Evolutionary conservation across 2,888 invertebrate species (phyloP).

Genomic region (Epistrophella euchroma): DNA sequence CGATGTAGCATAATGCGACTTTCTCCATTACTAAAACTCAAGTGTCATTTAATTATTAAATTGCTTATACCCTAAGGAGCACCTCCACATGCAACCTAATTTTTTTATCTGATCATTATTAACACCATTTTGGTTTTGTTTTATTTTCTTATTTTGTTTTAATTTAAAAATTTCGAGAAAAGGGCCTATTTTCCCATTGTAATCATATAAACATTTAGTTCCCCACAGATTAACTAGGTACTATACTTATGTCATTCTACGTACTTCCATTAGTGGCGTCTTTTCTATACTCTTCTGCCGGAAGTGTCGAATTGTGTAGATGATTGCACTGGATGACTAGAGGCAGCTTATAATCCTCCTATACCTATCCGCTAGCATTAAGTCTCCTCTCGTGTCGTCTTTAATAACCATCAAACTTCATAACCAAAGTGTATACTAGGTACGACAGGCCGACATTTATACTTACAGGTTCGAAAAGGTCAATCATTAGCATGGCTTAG

Average conservation of each 20-base stretch:
- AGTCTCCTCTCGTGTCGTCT: slow-evolving; percentile 36
- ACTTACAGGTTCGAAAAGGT: slow-evolving; percentile 53
- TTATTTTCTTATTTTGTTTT: neutral
- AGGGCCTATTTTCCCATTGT: slow-evolving; percentile 20
- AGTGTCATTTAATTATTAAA: no score
- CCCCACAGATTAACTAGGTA: neutral
- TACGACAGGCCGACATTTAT: slow-evolving; percentile 9
- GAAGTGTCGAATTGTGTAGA: slow-evolving; percentile 73
- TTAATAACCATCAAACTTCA: slow-evolving; percentile 61
- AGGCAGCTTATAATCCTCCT: slow-evolving; percentile 56
- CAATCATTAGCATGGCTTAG: slow-evolving; percentile 58
- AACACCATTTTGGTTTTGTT: slow-evolving; percentile 5
- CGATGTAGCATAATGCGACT: no score
- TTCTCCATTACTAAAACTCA: no score
- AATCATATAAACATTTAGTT: slow-evolving; percentile 27
- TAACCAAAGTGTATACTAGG: neutral
- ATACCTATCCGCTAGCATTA: slow-evolving; percentile 1
- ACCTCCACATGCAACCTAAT: no score
- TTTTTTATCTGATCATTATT: neutral
- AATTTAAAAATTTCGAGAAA: slow-evolving; percentile 10
- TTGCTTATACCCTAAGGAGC: no score
- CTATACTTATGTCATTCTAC: neutral
- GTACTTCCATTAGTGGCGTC: slow-evolving; percentile 63
- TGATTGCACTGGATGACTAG: slow-evolving; percentile 49
- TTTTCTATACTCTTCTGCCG: slow-evolving; percentile 50